Percentiles rank a stretch among this genome's conserved stretches.
Evolutionary conservation across 2,113 vertebrate species (phyloP).

Genomic region (Mystacornis crossleyi): DNA sequence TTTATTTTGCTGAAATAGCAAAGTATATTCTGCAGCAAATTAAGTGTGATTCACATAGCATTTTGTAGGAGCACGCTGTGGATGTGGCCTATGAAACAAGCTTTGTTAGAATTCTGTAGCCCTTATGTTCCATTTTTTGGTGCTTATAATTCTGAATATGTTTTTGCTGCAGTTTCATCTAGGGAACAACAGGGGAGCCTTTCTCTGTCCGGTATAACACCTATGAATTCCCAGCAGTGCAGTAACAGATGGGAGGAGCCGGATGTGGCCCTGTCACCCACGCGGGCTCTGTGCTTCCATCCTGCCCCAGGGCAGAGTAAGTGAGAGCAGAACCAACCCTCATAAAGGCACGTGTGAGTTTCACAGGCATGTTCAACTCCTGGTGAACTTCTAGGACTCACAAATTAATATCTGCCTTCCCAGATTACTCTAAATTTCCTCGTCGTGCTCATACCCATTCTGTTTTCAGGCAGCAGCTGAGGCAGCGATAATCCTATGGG

Average conservation of each 20-base stretch:
- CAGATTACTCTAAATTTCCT: neutral
- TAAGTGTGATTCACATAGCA: slow-evolving; percentile 54
- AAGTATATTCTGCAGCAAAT: slow-evolving; percentile 56
- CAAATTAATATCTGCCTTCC: neutral
- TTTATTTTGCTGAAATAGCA: neutral
- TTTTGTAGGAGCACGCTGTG: neutral
- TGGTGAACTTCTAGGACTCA: neutral
- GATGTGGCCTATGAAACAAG: slow-evolving; percentile 57
- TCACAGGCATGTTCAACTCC: neutral
- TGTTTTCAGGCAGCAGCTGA: neutral
- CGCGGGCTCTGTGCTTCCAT: neutral
- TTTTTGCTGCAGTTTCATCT: slow-evolving; percentile 36
- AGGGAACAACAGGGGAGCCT: slow-evolving; percentile 44
- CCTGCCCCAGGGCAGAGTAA: neutral
- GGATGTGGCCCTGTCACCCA: neutral
- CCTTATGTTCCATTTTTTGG: slow-evolving; percentile 31
- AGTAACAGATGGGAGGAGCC: neutral
- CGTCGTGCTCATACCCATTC: neutral
- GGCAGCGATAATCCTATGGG: rapidly evolving
- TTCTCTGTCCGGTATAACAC: slow-evolving; percentile 32
- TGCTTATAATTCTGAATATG: neutral
- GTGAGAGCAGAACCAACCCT: neutral
- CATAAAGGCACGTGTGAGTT: neutral
- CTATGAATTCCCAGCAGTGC: slow-evolving; percentile 22
- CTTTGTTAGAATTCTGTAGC: slow-evolving; percentile 61